Percentiles rank a stretch among this genome's conserved stretches.
phyloP scores from a whole-genome alignment of 2,888 invertebrate species.

The Diloba caeruleocephala region DNA sequence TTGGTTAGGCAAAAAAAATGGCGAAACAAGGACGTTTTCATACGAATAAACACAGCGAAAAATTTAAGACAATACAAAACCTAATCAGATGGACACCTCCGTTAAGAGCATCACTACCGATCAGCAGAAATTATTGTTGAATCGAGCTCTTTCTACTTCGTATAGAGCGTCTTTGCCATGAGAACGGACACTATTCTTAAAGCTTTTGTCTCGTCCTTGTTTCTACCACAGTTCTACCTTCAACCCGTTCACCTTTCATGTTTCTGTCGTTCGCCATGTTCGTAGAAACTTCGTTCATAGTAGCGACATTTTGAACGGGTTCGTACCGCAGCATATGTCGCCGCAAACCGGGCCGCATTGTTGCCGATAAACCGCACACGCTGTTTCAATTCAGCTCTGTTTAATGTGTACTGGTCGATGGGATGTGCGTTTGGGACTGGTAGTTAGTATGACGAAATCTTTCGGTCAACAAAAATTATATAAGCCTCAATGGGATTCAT shows the following conservation, averaged over 20 bases:
- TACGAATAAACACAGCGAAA: neutral
- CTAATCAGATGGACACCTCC: neutral
- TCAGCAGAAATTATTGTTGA: too few species aligned
- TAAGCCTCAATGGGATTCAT: too few species aligned
- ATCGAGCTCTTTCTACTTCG: too few species aligned
- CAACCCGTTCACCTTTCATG: slow-evolving; percentile 26
- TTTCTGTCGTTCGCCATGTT: slow-evolving; percentile 16
- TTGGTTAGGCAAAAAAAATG: slow-evolving; percentile 7
- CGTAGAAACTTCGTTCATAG: neutral
- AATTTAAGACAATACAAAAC: too few species aligned
- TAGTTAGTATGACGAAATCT: neutral
- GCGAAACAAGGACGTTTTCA: neutral
- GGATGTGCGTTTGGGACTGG: slow-evolving; percentile 2
- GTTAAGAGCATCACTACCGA: too few species aligned
- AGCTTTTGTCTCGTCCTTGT: neutral
- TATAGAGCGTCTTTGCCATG: too few species aligned
- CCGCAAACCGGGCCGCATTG: neutral
- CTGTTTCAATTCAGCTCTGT: slow-evolving; percentile 19
- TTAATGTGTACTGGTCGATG: neutral
- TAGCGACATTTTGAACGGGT: neutral
- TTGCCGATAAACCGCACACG: slow-evolving; percentile 22
- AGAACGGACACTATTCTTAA: neutral
- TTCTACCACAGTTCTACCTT: neutral
- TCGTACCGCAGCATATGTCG: neutral
- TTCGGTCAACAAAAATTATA: too few species aligned